phyloP scores from a whole-genome alignment of 2,888 invertebrate genomes.

The Eupeodes latifasciatus region DNA sequence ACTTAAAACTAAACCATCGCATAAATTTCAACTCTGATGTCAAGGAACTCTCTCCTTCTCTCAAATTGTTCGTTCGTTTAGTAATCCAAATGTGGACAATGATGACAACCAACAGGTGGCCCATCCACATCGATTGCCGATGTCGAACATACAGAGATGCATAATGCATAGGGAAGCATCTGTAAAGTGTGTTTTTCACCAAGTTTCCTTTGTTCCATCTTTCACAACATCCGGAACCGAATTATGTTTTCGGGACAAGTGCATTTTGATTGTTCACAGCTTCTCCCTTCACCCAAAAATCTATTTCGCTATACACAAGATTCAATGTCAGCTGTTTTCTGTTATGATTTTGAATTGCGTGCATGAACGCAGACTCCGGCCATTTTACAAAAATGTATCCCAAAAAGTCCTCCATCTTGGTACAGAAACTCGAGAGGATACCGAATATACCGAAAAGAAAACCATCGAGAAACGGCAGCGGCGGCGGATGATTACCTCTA shows the following conservation, averaged over 20 bases:
- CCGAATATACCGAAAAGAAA: constrained; percentile 63
- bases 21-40: neutral
- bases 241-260: constrained; percentile 11
- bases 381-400: constrained; percentile 58
- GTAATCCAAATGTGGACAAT: constrained; percentile 20
- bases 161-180: neutral
- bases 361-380: constrained; percentile 70
- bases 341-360: constrained; percentile 64
- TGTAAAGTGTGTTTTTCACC: constrained; percentile 35
- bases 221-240: constrained; percentile 35
- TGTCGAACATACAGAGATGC: neutral
- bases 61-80: neutral
- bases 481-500: constrained; percentile 25
- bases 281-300: neutral
- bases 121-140: constrained; percentile 19
- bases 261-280: neutral
- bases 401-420: constrained; percentile 73
- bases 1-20: neutral
- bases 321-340: constrained; percentile 62
- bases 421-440: constrained; percentile 64
- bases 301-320: constrained; percentile 4
- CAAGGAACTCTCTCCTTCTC: constrained; percentile 22
- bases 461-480: neutral
- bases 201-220: constrained; percentile 41
- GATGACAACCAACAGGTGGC: constrained; percentile 60